Base-by-base conservation (phyloP, 1,140 invertebrate genomes). In the Mya arenaria region DNA sequence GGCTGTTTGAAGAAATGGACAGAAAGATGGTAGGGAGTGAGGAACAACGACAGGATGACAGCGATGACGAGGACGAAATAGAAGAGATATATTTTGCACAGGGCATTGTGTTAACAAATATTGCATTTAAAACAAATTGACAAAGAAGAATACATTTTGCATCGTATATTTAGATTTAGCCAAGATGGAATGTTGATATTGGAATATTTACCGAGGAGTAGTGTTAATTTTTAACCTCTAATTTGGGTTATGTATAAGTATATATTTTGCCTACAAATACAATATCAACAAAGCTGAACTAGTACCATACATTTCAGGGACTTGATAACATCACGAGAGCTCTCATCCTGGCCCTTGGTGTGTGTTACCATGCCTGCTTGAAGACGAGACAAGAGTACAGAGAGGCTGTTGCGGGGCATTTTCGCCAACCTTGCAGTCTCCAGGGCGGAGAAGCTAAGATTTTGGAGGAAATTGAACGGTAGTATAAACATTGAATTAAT, bases 311-410 rank as follows among this genome's bases (percentile, higher is more conserved):
- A 4, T 62, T 62, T 17, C 30, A 62, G 60, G 19, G 19, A 60
- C 23, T 82, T 10, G 66, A 79, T 60, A 82, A 86, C 48, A 23
- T 88, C 34, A 87, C 84, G 0, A 60, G 84, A 28, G 82, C 85
- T 4, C 69, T 91, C 15, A 75, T 90, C 3, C 79, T 91, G 41
- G 87, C 89, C 28, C 75, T 91, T 19, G 87, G 86, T 25, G 87
- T 90, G 30, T 91, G 90, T 75, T 91, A 91, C 72, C 87, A 90
- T 55, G 85, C 89, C 8, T 86, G 87, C 75, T 83, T 91, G 17
- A 65, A 73, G 28, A 87, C 66, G n/a, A 84, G 89, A 39, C 60
- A 83, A 13, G 79, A 82, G 15, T 90, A 89, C 71, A 73, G 85
- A 25, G 37, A 83, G 1, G 36, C 84, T n/a, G 84, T 89, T 36